Base-by-base conservation (phyloP, 1,140 invertebrate genomes). In the Drosophila murphyi region DNA sequence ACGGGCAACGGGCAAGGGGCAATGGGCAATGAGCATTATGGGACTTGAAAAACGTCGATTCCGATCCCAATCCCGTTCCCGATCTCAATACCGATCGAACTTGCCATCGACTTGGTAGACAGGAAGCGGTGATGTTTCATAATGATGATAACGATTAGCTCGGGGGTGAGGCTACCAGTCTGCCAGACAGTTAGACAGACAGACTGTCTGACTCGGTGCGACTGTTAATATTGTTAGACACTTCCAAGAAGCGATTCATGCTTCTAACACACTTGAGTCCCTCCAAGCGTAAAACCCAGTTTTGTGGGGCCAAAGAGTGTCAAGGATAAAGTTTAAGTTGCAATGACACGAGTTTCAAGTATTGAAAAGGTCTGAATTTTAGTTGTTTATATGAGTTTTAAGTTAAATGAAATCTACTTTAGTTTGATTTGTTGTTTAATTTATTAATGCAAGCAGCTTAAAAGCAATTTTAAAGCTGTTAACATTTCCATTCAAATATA, bases 61-160 rank as follows among this genome's bases (percentile, higher is more conserved):
- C 56, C 64, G 69, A 65, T 54, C 50, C 56, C 76, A 70, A 81
- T 77, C 62, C 63, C 70, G 69, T 70, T 71, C 39, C 56, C 64
- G 65, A 70, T 47, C 52, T 47, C 76, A 65, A 82, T 70, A 62
- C 63, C 52, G 60, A 64, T 64, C 52, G 50, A 60, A 56, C 56
- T 12, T 32, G 64, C 37, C 12, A 5, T 29, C 28, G 32, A 56
- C 59, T 67, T 65, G 68, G 56, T 68, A 72, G 73, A 76, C 76
- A 79, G 76, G 76, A 79, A 79, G 76, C 73, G 37, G 32, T 62
- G 50, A 78, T 75, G 34, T 50, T 41, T 69, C 55, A 69, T 74
- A 48, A 71, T 78, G 60, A 62, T 60, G 50, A 72, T 55, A 35
- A 78, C 57, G 56, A 78, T 50, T 55, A 50, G 41, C 45, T 28